A percentile compares a stretch with the other conserved stretches of the same genome.
Evolutionary conservation across 2,888 invertebrate genomes (phyloP).

Genomic region (Ephialtes manifestator): DNA sequence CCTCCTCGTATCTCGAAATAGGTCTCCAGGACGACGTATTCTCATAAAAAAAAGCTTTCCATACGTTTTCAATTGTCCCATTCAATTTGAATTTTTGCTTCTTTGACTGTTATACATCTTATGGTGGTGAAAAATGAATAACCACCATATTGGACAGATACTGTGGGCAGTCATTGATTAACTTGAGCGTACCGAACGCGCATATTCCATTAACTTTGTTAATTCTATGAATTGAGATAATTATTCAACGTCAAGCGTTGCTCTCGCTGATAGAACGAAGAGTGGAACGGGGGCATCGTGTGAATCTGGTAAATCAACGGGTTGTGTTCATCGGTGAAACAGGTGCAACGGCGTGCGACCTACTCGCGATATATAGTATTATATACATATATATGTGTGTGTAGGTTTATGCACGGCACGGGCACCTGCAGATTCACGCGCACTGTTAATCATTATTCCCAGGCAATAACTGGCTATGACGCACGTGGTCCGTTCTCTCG

Average conservation of each 20-base stretch:
- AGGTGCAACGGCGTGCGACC: slow-evolving; percentile 29
- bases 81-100: too few species aligned
- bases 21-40: too few species aligned
- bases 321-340: slow-evolving; percentile 47
- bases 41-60: too few species aligned
- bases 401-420: background rate
- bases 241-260: slow-evolving; percentile 39
- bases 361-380: background rate
- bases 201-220: slow-evolving; percentile 47
- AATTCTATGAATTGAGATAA: slow-evolving; percentile 57
- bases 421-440: slow-evolving; percentile 55
- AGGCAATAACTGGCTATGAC: slow-evolving; percentile 57
- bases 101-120: background rate
- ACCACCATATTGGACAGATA: background rate
- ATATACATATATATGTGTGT: slow-evolving; percentile 10
- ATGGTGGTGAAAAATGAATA: background rate
- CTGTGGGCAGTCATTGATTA: background rate
- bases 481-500: slow-evolving; percentile 44
- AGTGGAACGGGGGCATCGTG: slow-evolving; percentile 3
- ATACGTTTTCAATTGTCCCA: too few species aligned
- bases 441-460: slow-evolving; percentile 55
- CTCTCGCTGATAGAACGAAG: slow-evolving; percentile 6
- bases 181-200: slow-evolving; percentile 20
- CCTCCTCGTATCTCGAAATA: too few species aligned
- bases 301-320: slow-evolving; percentile 63